These are phyloP conservation scores for Drosophila subpulchrella DNA, from an alignment of 1,140 invertebrate genomes.

Conservation along the genomic window DNA sequence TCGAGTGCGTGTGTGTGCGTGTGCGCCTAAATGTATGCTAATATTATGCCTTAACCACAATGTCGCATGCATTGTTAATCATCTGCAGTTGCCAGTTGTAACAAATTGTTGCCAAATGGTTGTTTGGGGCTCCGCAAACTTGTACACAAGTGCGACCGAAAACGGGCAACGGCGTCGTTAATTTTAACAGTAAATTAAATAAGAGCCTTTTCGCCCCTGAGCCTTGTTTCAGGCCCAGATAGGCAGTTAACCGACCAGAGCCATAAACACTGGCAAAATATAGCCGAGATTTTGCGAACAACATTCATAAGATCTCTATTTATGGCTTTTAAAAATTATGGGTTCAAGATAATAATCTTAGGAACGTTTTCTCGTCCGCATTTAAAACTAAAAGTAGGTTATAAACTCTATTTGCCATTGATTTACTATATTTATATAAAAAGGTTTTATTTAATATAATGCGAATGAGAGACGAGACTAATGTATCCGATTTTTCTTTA, in stretches of 20 bases:
- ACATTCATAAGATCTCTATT: background rate
- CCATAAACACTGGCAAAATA: slow-evolving; percentile 26
- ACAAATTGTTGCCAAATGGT: slow-evolving; percentile 81
- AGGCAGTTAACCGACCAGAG: slow-evolving; percentile 47
- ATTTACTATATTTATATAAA: too few species aligned
- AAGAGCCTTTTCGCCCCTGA: slow-evolving; percentile 57
- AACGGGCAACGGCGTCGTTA: slow-evolving; percentile 63
- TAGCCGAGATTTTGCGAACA: background rate
- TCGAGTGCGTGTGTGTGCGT: slow-evolving; percentile 7
- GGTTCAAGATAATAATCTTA: too few species aligned
- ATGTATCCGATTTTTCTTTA: too few species aligned
- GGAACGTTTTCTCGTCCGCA: too few species aligned
- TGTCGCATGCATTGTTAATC: slow-evolving; percentile 81
- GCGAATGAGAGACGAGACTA: too few species aligned
- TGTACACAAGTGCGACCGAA: slow-evolving; percentile 39
- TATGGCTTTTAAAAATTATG: too few species aligned
- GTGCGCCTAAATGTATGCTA: slow-evolving; percentile 63
- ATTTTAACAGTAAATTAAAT: slow-evolving; percentile 82
- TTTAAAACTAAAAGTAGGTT: too few species aligned
- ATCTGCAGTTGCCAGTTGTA: slow-evolving; percentile 79
- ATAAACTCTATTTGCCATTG: too few species aligned
- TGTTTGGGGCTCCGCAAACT: slow-evolving; percentile 66
- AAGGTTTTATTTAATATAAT: too few species aligned
- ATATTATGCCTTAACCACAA: slow-evolving; percentile 81
- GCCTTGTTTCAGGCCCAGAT: slow-evolving; percentile 10